Percentiles rank a stretch among this genome's conserved stretches.
Conservation (phyloP, 2,113 vertebrate species). For the Noctilio leporinus region DNA sequence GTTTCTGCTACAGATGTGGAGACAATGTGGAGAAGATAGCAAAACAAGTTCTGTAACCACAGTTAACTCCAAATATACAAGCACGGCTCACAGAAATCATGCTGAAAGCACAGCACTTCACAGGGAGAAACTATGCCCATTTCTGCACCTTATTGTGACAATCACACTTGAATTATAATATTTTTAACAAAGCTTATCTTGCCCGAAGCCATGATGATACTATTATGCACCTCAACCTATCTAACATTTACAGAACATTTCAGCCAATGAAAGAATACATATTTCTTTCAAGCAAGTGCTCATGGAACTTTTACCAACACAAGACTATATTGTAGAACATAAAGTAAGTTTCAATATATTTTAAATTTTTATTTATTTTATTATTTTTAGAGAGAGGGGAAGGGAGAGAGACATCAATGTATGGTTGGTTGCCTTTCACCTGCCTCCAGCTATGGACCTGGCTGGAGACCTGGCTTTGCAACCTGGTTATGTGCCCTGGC, state of each 20-base stretch:
- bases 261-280: neutral
- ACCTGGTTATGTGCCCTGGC: too few relatives aligned
- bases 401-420: too few relatives aligned
- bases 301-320: neutral
- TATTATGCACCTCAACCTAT: neutral
- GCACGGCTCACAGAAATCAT: neutral
- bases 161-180: neutral
- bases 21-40: neutral
- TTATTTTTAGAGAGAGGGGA: too few relatives aligned
- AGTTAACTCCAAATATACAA: neutral
- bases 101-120: too few relatives aligned
- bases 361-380: too few relatives aligned
- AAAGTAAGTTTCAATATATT: neutral
- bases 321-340: neutral
- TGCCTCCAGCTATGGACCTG: too few relatives aligned
- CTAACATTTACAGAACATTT: neutral
- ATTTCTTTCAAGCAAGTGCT: neutral
- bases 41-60: neutral
- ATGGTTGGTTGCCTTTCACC: too few relatives aligned
- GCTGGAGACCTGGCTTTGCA: too few relatives aligned
- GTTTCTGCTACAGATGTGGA: neutral
- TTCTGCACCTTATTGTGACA: neutral
- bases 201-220: neutral
- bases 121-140: neutral
- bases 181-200: neutral